phyloP scores from a whole-genome alignment of 2,888 invertebrate species.

The Stratiomys singularior region DNA sequence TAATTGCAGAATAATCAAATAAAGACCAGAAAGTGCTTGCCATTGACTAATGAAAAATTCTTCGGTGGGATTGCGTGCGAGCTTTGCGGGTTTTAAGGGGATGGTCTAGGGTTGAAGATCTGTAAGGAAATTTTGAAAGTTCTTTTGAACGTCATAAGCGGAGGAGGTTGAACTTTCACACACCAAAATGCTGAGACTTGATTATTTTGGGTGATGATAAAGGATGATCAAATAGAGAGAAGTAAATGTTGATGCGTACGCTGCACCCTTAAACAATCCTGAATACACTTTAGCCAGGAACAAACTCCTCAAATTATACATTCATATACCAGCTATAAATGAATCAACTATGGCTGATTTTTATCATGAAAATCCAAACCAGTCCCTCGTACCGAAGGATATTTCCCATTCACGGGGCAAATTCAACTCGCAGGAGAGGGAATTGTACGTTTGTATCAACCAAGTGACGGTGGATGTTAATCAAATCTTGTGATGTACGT shows the following conservation, averaged over 20 bases:
- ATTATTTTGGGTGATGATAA: too few relatives aligned
- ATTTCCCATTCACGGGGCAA: constrained; percentile 14
- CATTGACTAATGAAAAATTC: constrained; percentile 21
- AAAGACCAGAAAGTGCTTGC: constrained; percentile 41
- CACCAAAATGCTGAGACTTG: too few relatives aligned
- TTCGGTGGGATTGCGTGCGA: not conserved
- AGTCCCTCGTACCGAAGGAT: not conserved
- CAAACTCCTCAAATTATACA: not conserved
- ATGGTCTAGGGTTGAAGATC: too few relatives aligned
- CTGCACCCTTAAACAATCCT: too few relatives aligned
- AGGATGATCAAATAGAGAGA: too few relatives aligned
- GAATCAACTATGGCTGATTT: constrained; percentile 27
- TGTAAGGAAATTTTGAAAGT: too few relatives aligned
- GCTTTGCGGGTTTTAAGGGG: too few relatives aligned
- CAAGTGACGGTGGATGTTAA: constrained; percentile 48
- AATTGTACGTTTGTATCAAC: not conserved
- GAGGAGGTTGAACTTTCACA: too few relatives aligned
- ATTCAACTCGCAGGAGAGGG: constrained; percentile 2
- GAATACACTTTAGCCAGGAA: too few relatives aligned
- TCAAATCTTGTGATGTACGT: constrained; percentile 51
- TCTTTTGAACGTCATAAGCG: too few relatives aligned
- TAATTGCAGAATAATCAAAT: constrained; percentile 52
- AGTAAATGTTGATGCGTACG: too few relatives aligned
- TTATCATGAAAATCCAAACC: constrained; percentile 38
- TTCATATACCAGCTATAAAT: not conserved